A percentile compares a stretch with the other conserved stretches of the same genome.
phyloP scores from a whole-genome alignment of 2,113 vertebrate species.

The Lepidothrix coronata region DNA sequence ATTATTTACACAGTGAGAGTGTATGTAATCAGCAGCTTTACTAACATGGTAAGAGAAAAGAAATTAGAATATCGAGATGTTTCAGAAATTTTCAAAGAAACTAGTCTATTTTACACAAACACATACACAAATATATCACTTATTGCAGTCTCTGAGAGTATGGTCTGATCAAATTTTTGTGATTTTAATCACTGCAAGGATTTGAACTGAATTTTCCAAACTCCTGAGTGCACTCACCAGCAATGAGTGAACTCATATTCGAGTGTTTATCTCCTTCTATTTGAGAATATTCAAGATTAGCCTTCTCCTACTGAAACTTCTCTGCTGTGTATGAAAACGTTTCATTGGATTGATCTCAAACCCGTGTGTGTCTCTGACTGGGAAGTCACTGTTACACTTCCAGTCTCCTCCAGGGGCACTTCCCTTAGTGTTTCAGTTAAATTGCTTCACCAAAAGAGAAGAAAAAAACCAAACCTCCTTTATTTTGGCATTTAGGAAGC shows the following conservation, averaged over 20 bases:
- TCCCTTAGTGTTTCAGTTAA: not conserved
- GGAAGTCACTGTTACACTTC: not conserved
- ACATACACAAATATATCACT: not conserved
- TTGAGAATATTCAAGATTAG: not conserved
- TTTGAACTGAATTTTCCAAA: not conserved
- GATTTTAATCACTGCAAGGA: not conserved
- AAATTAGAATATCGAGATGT: not conserved
- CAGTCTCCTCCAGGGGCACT: not conserved
- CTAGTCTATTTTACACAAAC: not conserved
- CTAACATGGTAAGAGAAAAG: not conserved
- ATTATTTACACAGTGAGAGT: not conserved
- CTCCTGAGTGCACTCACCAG: not conserved
- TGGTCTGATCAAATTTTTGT: not conserved
- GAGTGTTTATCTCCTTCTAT: not conserved
- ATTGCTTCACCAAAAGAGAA: not conserved
- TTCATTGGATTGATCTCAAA: not conserved
- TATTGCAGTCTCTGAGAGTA: not conserved
- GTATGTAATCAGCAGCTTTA: not conserved
- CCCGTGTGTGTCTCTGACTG: accelerated
- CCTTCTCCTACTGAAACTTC: not conserved
- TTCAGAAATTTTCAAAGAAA: not conserved
- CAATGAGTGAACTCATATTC: not conserved
- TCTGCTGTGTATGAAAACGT: not conserved
- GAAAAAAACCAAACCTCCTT: not conserved
- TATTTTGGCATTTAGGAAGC: not conserved